Evolutionary conservation across 2,797 vertebrate genomes (phyloP).

Genomic region (Apogon talboti): DNA sequence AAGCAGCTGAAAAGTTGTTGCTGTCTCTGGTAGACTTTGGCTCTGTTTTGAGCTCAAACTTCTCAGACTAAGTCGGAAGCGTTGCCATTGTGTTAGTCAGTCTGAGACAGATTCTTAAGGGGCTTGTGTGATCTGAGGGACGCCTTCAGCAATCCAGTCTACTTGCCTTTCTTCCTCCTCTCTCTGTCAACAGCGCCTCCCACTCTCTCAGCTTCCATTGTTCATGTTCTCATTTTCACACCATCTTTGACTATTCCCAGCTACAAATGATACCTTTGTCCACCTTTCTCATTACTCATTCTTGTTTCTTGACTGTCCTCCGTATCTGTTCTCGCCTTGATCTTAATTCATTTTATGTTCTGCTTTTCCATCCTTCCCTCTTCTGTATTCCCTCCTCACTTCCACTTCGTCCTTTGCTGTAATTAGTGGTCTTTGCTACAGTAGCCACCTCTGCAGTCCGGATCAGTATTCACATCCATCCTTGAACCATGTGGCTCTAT

Average conservation of each 20-base stretch:
- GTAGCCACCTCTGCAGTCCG: constrained; percentile 49
- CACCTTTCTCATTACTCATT: constrained; percentile 11
- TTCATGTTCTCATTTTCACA: constrained; percentile 13
- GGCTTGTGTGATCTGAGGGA: constrained; percentile 50
- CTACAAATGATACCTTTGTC: constrained; percentile 17
- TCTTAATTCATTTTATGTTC: background rate
- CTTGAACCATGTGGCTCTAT: constrained; percentile 37
- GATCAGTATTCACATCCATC: constrained; percentile 64
- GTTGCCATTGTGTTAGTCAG: constrained; percentile 42
- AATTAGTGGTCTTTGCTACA: constrained; percentile 51
- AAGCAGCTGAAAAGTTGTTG: constrained; percentile 29
- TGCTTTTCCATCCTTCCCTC: background rate
- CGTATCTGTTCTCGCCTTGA: background rate
- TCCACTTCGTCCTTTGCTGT: constrained; percentile 2
- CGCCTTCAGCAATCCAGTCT: constrained; percentile 48
- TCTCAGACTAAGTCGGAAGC: constrained; percentile 30
- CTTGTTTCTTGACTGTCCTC: background rate
- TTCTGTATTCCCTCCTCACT: background rate
- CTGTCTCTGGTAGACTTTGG: background rate
- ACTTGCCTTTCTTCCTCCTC: constrained; percentile 18
- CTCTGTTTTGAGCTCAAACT: constrained; percentile 20
- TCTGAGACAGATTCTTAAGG: constrained; percentile 33
- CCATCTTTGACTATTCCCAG: constrained; percentile 15
- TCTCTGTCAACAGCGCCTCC: constrained; percentile 24
- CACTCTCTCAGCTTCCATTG: constrained; percentile 20